A percentile compares a stretch with the other conserved stretches of the same genome.
phyloP scores from a whole-genome alignment of 2,888 invertebrate species.

The Synanthedon formicaeformis region DNA sequence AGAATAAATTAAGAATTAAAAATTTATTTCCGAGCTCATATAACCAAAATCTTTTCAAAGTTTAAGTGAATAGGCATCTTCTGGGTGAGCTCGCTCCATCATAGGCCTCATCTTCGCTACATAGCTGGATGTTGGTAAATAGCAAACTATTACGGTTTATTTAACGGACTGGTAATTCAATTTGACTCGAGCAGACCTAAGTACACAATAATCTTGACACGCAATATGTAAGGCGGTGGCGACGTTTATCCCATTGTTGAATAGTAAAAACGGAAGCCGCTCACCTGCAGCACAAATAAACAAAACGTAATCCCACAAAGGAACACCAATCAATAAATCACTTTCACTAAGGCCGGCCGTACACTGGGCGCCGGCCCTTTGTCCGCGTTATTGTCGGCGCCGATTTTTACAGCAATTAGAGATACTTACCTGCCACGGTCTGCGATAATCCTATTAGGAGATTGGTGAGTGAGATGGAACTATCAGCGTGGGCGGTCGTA shows the following conservation, averaged over 20 bases:
- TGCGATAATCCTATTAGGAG: constrained; percentile 58
- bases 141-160: no score
- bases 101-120: no score
- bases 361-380: constrained; percentile 52
- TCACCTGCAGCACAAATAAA: constrained; percentile 53
- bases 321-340: constrained; percentile 64
- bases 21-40: no score
- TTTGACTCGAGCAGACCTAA: no score
- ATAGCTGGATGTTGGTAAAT: no score
- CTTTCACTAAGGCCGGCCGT: constrained; percentile 48
- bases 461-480: constrained; percentile 13
- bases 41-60: no score
- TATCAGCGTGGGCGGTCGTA: constrained; percentile 39
- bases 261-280: constrained; percentile 35
- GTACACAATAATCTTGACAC: no score
- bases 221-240: neutral
- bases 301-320: constrained; percentile 44
- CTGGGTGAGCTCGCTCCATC: no score
- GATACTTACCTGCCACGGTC: constrained; percentile 62
- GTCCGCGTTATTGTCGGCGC: constrained; percentile 50
- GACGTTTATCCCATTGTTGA: neutral
- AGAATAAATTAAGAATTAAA: no score
- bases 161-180: no score
- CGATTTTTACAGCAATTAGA: constrained; percentile 68
- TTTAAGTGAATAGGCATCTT: no score